phyloP scores from a whole-genome alignment of 2,113 vertebrate species.

The Hypanus sabinus region DNA sequence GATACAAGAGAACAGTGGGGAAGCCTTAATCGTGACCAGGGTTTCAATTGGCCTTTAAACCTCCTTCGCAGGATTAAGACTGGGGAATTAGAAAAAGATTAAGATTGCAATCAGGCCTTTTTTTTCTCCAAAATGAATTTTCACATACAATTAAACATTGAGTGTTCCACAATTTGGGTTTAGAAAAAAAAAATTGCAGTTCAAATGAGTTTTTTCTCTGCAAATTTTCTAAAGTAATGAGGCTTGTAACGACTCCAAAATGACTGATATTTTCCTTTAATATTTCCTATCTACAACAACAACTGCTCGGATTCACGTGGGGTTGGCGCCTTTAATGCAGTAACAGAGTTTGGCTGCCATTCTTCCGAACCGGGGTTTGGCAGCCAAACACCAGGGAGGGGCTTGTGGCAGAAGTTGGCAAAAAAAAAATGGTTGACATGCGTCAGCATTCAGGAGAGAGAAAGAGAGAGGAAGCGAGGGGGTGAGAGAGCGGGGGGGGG shows the following conservation, averaged over 20 bases:
- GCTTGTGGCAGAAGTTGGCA: conserved; percentile 62
- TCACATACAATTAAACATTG: conserved; percentile 9
- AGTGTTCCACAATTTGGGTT: not conserved
- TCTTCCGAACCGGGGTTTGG: not conserved
- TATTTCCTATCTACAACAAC: not conserved
- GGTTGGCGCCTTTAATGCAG: not conserved
- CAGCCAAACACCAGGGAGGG: conserved; percentile 45
- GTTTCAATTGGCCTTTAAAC: not conserved
- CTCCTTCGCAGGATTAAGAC: conserved; percentile 3
- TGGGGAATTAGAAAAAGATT: not conserved
- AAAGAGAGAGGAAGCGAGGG: not conserved
- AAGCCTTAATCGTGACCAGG: not conserved
- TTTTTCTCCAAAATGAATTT: not conserved
- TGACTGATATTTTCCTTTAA: not conserved
- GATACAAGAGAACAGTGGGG: not conserved
- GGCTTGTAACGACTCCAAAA: not conserved
- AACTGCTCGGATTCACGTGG: not conserved
- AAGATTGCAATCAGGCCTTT: not conserved
- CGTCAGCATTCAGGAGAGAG: not conserved
- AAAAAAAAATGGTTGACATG: conserved; percentile 31
- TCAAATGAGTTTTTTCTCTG: not conserved
- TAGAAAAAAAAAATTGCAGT: not conserved
- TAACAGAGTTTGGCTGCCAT: not conserved
- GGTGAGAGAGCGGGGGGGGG: no score
- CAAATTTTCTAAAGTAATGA: not conserved